Evolutionary conservation across 37 sponge, comb jelly and placozoan species (phyloP).

Genomic region (Diacarnus erythraeanus): DNA sequence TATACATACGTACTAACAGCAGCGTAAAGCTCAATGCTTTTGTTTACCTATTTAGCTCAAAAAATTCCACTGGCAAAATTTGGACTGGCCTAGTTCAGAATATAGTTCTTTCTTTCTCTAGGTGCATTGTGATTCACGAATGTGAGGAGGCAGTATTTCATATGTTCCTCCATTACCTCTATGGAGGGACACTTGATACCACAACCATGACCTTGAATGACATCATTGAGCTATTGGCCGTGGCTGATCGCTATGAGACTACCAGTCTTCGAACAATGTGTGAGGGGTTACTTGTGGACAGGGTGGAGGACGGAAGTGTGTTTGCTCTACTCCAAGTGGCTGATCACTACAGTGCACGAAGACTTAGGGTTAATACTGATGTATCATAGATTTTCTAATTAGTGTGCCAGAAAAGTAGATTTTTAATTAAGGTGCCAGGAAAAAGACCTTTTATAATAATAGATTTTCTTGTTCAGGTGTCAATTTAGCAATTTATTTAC

Average conservation of each 20-base stretch:
- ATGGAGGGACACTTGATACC: slow-evolving; percentile 35
- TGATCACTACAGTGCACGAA: slow-evolving; percentile 44
- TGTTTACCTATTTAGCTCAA: too few species aligned
- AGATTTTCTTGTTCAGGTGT: too few species aligned
- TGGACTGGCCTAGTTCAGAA: neutral
- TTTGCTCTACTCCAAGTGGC: slow-evolving; percentile 58
- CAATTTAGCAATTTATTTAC: too few species aligned
- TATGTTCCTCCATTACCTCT: slow-evolving; percentile 51
- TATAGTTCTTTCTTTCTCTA: slow-evolving; percentile 2
- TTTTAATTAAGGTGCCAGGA: too few species aligned
- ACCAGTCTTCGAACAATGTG: slow-evolving; percentile 25
- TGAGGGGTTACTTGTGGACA: slow-evolving; percentile 38
- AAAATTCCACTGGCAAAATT: too few species aligned
- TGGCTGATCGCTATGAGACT: slow-evolving; percentile 58
- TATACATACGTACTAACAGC: too few species aligned
- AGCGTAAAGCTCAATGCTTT: too few species aligned
- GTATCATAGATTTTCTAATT: too few species aligned
- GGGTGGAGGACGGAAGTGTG: slow-evolving; percentile 37
- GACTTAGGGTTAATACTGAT: slow-evolving; percentile 27
- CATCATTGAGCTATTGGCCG: slow-evolving; percentile 50
- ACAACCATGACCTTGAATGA: slow-evolving; percentile 24
- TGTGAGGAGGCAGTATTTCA: slow-evolving; percentile 46
- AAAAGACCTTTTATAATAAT: too few species aligned
- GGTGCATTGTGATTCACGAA: slow-evolving; percentile 47
- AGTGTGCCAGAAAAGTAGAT: too few species aligned